phyloP scores from a whole-genome alignment of 2,888 invertebrate species.

The Mylabris sibirica region DNA sequence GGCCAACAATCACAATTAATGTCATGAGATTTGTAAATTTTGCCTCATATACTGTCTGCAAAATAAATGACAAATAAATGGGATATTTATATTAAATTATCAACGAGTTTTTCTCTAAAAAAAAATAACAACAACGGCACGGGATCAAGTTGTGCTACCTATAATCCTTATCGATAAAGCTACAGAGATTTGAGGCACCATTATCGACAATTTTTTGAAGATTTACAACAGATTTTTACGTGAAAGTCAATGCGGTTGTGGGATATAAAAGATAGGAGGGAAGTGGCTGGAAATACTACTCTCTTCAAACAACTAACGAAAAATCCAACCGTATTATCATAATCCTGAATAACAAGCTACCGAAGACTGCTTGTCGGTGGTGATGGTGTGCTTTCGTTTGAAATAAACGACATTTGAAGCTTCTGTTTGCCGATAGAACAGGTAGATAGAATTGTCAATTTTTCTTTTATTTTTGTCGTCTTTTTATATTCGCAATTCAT shows the following conservation, averaged over 20 bases:
- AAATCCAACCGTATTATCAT: conserved; percentile 18
- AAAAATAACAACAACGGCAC: no score
- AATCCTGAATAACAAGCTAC: conserved; percentile 24
- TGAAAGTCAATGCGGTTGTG: background rate
- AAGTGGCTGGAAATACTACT: background rate
- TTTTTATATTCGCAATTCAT: background rate
- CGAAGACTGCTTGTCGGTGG: no score
- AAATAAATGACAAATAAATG: background rate
- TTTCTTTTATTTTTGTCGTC: background rate
- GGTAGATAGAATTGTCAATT: background rate
- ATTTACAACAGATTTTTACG: background rate
- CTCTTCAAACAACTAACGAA: background rate
- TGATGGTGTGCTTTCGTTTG: background rate
- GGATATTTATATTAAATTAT: background rate
- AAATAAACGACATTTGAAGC: conserved; percentile 8
- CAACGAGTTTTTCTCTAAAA: background rate
- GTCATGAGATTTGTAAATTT: background rate
- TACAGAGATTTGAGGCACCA: background rate
- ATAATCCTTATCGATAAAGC: conserved; percentile 8
- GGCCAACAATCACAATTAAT: conserved; percentile 7
- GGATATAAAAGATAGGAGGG: background rate
- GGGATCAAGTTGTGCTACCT: no score
- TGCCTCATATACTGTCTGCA: background rate
- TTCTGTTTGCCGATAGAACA: background rate
- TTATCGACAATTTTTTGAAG: background rate